Percentiles rank a stretch among this genome's conserved stretches.
These are phyloP conservation scores for Kobus ellipsiprymnus DNA, from an alignment of 2,113 vertebrate genomes.

Conservation along the genomic window DNA sequence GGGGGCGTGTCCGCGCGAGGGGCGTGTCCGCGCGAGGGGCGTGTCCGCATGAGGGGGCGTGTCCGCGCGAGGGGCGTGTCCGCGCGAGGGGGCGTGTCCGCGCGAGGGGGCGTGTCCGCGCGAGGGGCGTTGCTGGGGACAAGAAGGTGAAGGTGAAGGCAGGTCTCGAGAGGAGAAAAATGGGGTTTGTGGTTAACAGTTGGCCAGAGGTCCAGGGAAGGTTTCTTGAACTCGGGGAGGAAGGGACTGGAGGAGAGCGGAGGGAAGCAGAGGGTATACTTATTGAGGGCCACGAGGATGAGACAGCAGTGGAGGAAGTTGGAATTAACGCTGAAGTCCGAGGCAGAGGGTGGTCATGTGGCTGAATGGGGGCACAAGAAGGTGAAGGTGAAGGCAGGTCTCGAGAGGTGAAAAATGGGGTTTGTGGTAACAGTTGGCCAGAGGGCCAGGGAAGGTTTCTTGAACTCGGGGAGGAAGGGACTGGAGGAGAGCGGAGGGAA, in stretches of 20 bases:
- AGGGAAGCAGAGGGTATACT: background rate
- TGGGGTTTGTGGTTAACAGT: background rate
- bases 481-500: background rate
- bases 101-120: too few relatives aligned
- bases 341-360: background rate
- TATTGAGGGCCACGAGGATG: background rate
- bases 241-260: background rate
- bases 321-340: background rate
- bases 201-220: background rate
- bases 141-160: background rate
- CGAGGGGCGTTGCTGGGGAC: background rate
- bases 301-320: too few relatives aligned
- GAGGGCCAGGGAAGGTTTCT: background rate
- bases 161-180: background rate
- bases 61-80: background rate
- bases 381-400: background rate
- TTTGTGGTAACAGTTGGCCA: background rate
- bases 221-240: background rate
- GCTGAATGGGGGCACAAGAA: background rate
- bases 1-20: background rate
- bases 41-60: too few relatives aligned
- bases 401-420: too few relatives aligned
- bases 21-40: background rate
- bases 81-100: background rate
- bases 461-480: background rate